Conservation (phyloP, 2,888 invertebrate genomes). For the Watsonalla binaria region DNA sequence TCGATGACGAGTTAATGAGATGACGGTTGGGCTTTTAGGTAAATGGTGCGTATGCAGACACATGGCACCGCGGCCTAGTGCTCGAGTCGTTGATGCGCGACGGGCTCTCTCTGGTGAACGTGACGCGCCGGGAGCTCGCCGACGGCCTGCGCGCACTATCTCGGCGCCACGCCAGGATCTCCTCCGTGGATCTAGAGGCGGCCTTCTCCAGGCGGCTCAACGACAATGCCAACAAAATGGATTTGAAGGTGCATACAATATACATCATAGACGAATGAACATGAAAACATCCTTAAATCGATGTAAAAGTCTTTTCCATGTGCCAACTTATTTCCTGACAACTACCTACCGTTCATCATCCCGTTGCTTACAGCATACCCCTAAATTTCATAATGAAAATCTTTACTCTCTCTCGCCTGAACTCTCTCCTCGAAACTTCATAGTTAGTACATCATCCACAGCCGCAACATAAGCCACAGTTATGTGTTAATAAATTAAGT, state of each 20-base stretch:
- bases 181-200: slow-evolving; percentile 56
- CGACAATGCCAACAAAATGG: slow-evolving; percentile 62
- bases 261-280: too few species aligned
- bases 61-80: slow-evolving; percentile 75
- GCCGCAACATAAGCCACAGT: background rate
- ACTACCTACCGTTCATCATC: too few species aligned
- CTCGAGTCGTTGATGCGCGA: slow-evolving; percentile 72
- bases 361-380: background rate
- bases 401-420: background rate
- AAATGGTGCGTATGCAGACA: slow-evolving; percentile 81
- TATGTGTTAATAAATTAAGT: background rate
- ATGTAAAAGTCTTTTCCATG: too few species aligned
- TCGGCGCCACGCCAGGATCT: slow-evolving; percentile 54
- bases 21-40: slow-evolving; percentile 51
- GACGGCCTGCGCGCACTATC: slow-evolving; percentile 68
- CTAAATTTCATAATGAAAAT: too few species aligned
- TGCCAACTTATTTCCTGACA: too few species aligned
- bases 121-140: slow-evolving; percentile 74
- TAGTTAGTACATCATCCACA: background rate
- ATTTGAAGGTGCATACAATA: slow-evolving; percentile 49
- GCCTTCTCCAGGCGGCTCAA: slow-evolving; percentile 52
- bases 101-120: slow-evolving; percentile 71
- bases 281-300: too few species aligned
- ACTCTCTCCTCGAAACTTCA: background rate
- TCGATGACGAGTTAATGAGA: too few species aligned